Conservation (phyloP, 2,113 vertebrate genomes). For the Heterocephalus glaber region DNA sequence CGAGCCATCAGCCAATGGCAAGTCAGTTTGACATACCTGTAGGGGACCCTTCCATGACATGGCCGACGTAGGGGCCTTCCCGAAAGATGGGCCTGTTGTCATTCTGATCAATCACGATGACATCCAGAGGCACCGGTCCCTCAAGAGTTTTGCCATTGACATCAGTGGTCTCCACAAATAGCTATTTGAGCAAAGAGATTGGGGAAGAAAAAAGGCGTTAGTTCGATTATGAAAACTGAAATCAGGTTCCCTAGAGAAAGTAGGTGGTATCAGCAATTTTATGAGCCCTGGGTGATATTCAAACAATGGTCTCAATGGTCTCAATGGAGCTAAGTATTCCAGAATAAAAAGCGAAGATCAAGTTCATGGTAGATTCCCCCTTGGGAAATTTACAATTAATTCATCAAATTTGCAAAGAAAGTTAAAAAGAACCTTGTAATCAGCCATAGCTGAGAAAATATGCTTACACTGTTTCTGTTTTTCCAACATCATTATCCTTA, state of each 20-base stretch:
- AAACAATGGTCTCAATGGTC: no score
- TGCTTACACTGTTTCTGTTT: constrained; percentile 43
- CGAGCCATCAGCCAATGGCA: background rate
- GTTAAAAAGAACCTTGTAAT: background rate
- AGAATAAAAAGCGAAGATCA: constrained; percentile 42
- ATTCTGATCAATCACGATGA: constrained; percentile 96
- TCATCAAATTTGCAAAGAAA: constrained; percentile 49
- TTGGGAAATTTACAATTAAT: constrained; percentile 67
- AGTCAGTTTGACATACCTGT: constrained; percentile 87
- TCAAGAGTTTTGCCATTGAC: constrained; percentile 89
- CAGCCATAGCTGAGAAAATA: constrained; percentile 12
- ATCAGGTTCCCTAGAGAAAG: background rate
- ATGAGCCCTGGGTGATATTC: constrained; percentile 29
- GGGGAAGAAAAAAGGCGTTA: constrained; percentile 48
- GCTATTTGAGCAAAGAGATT: constrained; percentile 82
- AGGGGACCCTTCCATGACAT: constrained; percentile 96
- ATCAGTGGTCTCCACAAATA: constrained; percentile 93
- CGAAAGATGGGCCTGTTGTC: constrained; percentile 97
- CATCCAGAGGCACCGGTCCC: constrained; percentile 88
- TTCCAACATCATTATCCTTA: constrained; percentile 65
- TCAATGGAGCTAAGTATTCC: constrained; percentile 39
- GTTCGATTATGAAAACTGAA: constrained; percentile 39
- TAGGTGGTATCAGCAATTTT: constrained; percentile 50
- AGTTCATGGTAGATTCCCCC: background rate
- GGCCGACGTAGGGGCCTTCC: constrained; percentile 93